Evolutionary conservation across 2,888 invertebrate genomes (phyloP).

Genomic region (Rosalia funebris): DNA sequence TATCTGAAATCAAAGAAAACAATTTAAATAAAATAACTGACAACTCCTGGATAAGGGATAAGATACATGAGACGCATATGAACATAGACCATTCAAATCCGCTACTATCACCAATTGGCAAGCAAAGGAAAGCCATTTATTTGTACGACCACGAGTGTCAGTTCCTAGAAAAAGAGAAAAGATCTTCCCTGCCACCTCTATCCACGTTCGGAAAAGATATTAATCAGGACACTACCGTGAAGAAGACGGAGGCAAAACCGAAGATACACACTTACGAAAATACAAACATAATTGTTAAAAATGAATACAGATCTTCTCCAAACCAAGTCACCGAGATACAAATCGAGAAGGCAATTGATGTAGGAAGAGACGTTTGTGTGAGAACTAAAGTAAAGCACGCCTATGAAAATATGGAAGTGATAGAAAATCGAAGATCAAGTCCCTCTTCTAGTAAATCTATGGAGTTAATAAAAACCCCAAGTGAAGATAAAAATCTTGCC

Average conservation of each 20-base stretch:
- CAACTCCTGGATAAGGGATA: neutral
- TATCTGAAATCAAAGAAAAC: neutral
- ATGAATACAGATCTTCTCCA: neutral
- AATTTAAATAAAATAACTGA: neutral
- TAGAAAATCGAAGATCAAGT: neutral
- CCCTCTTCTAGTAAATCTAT: too few relatives aligned
- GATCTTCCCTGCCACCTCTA: neutral
- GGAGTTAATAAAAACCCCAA: too few relatives aligned
- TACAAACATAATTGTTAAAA: neutral
- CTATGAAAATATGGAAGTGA: constrained; percentile 1
- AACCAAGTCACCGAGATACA: neutral
- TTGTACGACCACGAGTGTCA: constrained; percentile 12
- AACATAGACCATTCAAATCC: neutral
- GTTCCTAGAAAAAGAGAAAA: constrained; percentile 15
- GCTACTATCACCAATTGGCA: constrained; percentile 5
- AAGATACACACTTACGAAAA: neutral
- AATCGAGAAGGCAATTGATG: too few relatives aligned
- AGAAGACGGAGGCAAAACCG: neutral
- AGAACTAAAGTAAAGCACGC: neutral
- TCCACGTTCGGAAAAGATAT: neutral
- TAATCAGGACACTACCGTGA: neutral
- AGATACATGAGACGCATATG: neutral
- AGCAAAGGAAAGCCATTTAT: constrained; percentile 15
- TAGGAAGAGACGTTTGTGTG: neutral
- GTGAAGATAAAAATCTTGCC: neutral